Percentiles rank a stretch among this genome's conserved stretches.
phyloP scores from a whole-genome alignment of 2,113 vertebrate genomes.

The Corapipo altera region DNA sequence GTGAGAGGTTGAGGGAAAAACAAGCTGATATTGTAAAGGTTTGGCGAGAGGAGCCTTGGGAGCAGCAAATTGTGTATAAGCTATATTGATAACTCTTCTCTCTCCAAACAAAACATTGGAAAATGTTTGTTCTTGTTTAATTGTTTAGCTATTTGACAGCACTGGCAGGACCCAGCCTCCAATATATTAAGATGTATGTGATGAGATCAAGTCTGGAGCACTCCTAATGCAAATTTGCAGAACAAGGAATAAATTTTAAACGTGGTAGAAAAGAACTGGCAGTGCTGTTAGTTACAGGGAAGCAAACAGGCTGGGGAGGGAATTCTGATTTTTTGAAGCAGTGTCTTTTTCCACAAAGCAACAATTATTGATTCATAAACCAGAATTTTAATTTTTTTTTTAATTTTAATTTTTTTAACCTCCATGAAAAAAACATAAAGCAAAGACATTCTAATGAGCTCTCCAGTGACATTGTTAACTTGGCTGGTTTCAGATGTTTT shows the following conservation, averaged over 20 bases:
- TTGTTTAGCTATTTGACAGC: not conserved
- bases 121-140: not conserved
- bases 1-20: not conserved
- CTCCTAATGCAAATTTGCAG: not conserved
- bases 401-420: not conserved
- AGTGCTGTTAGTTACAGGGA: not conserved
- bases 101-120: not conserved
- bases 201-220: not conserved
- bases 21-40: not conserved
- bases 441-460: not conserved
- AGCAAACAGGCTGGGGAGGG: not conserved
- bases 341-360: not conserved
- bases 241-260: not conserved
- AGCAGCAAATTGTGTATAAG: not conserved
- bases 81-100: not conserved
- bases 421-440: not conserved
- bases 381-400: not conserved
- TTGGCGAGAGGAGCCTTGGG: not conserved
- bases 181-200: too few species aligned
- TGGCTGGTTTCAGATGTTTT: not conserved
- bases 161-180: not conserved
- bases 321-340: not conserved
- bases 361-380: not conserved
- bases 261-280: not conserved
- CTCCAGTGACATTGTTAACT: slow-evolving; percentile 14